Evolutionary conservation across 2,888 invertebrate species (phyloP), one percentile per base, ranked within the genome.

Genomic region (Caenorhabditis angaria): DNA sequence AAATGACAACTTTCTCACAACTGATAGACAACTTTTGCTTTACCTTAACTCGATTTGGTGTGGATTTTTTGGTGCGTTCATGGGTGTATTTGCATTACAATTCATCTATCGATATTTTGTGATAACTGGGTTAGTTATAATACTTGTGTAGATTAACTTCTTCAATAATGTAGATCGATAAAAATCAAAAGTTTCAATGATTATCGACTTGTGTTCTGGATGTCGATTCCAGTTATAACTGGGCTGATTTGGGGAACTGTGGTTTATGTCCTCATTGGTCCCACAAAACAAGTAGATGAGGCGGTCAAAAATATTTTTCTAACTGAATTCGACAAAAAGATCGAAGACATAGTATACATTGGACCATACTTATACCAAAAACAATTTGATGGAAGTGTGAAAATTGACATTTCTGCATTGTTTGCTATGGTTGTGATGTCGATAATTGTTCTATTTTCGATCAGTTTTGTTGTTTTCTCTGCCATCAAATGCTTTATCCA

Each of bases 31-130:
- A 5, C 18, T 14, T 12, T 5, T 48, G 5, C n/a, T 48, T n/a
- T n/a, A n/a, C n/a, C n/a, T n/a, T n/a, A n/a, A n/a, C 8, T 48
- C n/a, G 12, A 48, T 48, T n/a, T 48, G 4, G 4, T 48, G 48
- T 48, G 48, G n/a, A n/a, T 48, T 8, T 20, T 48, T 12, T 20
- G 48, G 48, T 5, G 5, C 48, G 4, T 48, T 18, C 5, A 12
- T 48, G 48, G 4, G 8, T n/a, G 20, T 48, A 12, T 48, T 48
- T 18, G 12, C n/a, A 10, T 10, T 48, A 4, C 48, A 48, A 5
- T 48, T 48, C n/a, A 48, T 48, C 12, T 48, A 48, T 48, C 8
- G 48, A n/a, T 48, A 48, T 48, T 20, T 48, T 48, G 48, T 48
- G 5, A 18, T n/a, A 4, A 48, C 4, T 18, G 48, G 48, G 48